Conservation (phyloP, 53 echinoderm and acorn worm genomes). For the Echinarachnius parma region DNA sequence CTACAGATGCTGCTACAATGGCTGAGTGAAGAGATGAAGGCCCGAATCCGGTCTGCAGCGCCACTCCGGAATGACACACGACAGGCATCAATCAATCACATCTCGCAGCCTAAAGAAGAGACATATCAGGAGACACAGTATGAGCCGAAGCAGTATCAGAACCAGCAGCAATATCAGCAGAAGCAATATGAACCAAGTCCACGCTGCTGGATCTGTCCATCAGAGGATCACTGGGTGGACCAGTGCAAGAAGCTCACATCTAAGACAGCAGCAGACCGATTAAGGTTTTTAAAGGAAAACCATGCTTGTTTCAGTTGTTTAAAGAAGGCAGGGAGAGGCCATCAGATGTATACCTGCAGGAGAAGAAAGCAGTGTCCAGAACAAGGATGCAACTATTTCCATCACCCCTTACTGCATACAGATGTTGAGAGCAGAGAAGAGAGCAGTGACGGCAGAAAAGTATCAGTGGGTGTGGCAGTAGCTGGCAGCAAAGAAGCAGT, state of each 20-base stretch:
- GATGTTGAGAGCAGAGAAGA: neutral
- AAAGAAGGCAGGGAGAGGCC: constrained; percentile 53
- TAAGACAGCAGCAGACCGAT: constrained; percentile 23
- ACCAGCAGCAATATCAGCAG: neutral
- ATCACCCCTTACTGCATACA: constrained; percentile 4
- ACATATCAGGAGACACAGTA: no score
- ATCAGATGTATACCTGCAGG: constrained; percentile 46
- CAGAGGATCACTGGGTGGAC: constrained; percentile 58
- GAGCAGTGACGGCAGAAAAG: neutral
- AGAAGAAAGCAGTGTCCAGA: constrained; percentile 23
- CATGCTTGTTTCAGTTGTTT: constrained; percentile 64
- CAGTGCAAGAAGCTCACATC: constrained; percentile 34
- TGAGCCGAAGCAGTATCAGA: neutral
- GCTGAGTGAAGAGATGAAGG: constrained; percentile 57
- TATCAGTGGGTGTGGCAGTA: neutral
- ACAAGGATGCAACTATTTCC: neutral
- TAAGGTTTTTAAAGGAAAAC: constrained; percentile 32
- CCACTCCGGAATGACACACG: constrained; percentile 14
- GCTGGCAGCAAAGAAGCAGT: constrained; percentile 7
- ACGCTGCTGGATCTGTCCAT: constrained; percentile 55
- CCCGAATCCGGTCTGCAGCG: constrained; percentile 54
- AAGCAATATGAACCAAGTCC: neutral
- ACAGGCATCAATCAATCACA: neutral
- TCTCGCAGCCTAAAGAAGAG: neutral
- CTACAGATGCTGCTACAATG: constrained; percentile 36